phyloP scores from a whole-genome alignment of 2,113 vertebrate species.

The Urocynchramus pylzowi region DNA sequence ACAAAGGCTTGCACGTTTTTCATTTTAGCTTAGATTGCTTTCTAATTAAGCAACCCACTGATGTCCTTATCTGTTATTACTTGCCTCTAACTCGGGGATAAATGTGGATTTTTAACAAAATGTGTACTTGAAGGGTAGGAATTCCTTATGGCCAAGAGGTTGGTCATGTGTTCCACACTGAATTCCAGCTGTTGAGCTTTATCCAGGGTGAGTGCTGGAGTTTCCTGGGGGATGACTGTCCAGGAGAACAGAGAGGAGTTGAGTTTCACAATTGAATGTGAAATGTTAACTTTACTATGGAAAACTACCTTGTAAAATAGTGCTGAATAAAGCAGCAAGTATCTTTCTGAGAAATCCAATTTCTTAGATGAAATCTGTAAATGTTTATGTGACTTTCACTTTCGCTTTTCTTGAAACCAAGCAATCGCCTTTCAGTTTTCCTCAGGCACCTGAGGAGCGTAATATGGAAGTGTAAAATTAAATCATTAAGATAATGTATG shows the following conservation, averaged over 20 bases:
- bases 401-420: neutral
- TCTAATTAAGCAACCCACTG: neutral
- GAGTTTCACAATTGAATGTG: neutral
- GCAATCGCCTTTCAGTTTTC: neutral
- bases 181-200: neutral
- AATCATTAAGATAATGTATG: constrained; percentile 34
- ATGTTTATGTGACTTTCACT: neutral
- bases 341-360: neutral
- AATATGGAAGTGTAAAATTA: neutral
- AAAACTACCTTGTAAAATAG: neutral
- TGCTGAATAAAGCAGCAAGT: neutral
- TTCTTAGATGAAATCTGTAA: neutral
- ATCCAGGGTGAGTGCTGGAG: neutral
- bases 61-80: neutral
- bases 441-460: neutral
- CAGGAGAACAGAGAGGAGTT: neutral
- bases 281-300: neutral
- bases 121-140: neutral
- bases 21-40: neutral
- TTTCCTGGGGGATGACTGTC: neutral
- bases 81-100: neutral
- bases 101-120: neutral
- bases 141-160: neutral
- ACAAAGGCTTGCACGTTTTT: neutral
- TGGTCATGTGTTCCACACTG: accelerated